A percentile compares a stretch with the other conserved stretches of the same genome.
phyloP scores from a whole-genome alignment of 2,797 vertebrate species.

The Meriones psammophilus region DNA sequence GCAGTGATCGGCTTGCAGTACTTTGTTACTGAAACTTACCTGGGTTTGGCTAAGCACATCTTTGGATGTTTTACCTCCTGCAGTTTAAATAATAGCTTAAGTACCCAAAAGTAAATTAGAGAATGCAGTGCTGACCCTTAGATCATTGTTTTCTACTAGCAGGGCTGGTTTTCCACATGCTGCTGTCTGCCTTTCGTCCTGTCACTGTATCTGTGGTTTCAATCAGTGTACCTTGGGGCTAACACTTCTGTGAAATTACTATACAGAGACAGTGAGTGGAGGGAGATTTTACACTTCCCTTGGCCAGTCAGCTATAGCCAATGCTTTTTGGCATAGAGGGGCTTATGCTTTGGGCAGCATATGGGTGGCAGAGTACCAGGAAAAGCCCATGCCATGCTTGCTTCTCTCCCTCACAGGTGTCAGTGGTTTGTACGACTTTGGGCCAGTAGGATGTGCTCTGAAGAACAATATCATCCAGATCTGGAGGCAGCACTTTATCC shows the following conservation, averaged over 20 bases:
- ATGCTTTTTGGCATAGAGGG: background rate
- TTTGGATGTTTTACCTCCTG: conserved; percentile 57
- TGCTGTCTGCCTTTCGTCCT: conserved; percentile 29
- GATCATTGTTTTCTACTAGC: background rate
- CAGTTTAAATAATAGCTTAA: conserved; percentile 5
- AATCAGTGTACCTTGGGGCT: conserved; percentile 11
- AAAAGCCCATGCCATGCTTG: rapidly evolving
- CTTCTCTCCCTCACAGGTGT: conserved; percentile 90
- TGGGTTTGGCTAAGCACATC: conserved; percentile 28
- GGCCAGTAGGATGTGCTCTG: conserved; percentile 97
- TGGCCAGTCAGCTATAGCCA: background rate
- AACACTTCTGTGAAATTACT: conserved; percentile 17
- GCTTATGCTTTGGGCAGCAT: background rate
- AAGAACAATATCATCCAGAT: conserved; percentile 98
- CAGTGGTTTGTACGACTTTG: conserved; percentile 98
- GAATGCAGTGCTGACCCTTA: background rate
- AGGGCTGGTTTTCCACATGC: background rate
- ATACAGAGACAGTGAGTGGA: background rate
- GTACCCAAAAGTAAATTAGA: conserved; percentile 26
- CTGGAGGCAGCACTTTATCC: conserved; percentile 99
- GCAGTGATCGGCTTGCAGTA: background rate
- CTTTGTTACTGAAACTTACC: conserved; percentile 6
- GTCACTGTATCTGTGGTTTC: background rate
- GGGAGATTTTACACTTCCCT: background rate
- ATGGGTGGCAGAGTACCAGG: background rate